Percentiles rank a stretch among this genome's conserved stretches.
These are phyloP conservation scores for Tyto alba DNA, from an alignment of 2,113 vertebrate genomes.

Conservation along the genomic window DNA sequence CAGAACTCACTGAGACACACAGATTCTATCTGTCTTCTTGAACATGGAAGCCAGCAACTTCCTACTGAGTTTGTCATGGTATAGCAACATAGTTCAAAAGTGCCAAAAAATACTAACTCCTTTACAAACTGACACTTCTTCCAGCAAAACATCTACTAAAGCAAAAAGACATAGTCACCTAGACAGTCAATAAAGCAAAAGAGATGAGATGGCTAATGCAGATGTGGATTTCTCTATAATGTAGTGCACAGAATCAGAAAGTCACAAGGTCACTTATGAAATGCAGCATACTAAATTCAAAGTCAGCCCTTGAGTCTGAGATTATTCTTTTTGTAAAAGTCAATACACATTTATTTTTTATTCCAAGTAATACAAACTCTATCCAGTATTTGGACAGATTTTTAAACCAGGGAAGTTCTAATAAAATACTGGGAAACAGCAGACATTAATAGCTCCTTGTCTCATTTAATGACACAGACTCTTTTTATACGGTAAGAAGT, in stretches of 20 bases:
- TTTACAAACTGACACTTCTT: neutral
- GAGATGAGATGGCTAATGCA: neutral
- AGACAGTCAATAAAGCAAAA: neutral
- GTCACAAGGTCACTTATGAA: neutral
- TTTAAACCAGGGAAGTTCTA: neutral
- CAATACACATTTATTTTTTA: neutral
- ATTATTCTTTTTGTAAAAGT: neutral
- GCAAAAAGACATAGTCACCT: neutral
- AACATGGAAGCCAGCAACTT: neutral
- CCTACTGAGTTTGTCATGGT: neutral
- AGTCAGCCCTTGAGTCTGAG: neutral
- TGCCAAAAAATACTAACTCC: neutral
- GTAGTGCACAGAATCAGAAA: neutral
- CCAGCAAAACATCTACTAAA: neutral
- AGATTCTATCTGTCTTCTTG: neutral
- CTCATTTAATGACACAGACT: neutral
- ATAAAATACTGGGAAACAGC: neutral
- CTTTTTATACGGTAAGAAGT: neutral
- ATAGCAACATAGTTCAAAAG: neutral
- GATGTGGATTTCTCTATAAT: neutral
- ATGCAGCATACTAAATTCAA: neutral
- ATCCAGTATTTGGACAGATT: neutral
- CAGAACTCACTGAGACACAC: neutral
- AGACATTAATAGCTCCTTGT: neutral
- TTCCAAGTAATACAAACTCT: neutral